Base-by-base conservation (phyloP, 2,888 invertebrate species). In the Lasioglossum vierecki region DNA sequence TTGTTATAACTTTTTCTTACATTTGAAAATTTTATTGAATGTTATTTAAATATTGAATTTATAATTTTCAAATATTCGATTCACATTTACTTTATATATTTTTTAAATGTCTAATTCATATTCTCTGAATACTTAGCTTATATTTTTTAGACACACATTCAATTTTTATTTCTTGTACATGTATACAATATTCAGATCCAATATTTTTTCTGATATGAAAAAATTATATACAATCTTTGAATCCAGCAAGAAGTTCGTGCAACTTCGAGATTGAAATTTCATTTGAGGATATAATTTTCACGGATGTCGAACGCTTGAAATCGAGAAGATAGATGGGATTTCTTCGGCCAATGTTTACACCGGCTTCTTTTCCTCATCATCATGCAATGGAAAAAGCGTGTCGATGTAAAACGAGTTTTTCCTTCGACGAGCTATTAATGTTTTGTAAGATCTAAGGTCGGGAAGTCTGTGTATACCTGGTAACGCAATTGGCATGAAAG, bases 401-500 rank as follows among this genome's bases (percentile, higher is more conserved):
- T 41, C 26, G 44, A 26, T 53, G 53, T 4, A 66, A 73, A 68
- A 15, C 49, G 68, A 79, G 79, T 60, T 79, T 86, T 82, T 84
- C 77, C 77, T 73, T 70, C 39, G 4, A 49, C 30, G 13, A 76
- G 53, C 39, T 79, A 83, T 74, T 82, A 66, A 80, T 57, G 57
- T 80, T 66, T 26, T 73, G 72, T 26, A 15, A 41, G 22, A 57
- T 70, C 74, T 70, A 49, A 83, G 79, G 80, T 84, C 79, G 76
- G 76, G 75, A 53, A 49, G 49, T 71, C 41, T 68, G n/a, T 68
- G n/a, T 57, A 41, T 22, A 46, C 39, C n/a, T 77, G 66, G 22
- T 76, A 76, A 66, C 57, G 78, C 79, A 77, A 79, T 63, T 73
- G 53, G 39, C 46, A 57, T 60, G 76, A 60, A 76, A 41, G 63